These are phyloP conservation scores for Plectrocnemia conspersa DNA, from an alignment of 1,140 invertebrate species.

Conservation along the genomic window DNA sequence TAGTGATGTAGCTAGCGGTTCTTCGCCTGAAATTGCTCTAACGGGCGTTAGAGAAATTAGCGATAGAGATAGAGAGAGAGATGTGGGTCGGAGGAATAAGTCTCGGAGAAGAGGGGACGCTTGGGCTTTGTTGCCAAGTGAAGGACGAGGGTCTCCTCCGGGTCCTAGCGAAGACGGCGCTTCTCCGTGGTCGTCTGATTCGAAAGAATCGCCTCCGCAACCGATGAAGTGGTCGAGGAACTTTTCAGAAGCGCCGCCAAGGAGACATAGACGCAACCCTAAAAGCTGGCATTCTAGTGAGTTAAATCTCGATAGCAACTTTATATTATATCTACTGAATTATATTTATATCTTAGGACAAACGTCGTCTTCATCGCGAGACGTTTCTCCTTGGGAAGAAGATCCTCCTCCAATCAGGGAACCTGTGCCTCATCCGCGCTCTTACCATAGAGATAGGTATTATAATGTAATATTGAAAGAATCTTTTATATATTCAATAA, in stretches of 20 bases:
- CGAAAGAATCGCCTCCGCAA: slow-evolving; percentile 53
- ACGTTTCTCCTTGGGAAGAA: slow-evolving; percentile 68
- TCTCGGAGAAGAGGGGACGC: slow-evolving; percentile 35
- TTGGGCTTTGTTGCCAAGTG: slow-evolving; percentile 38
- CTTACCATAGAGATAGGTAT: slow-evolving; percentile 33
- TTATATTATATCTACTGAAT: slow-evolving; percentile 17
- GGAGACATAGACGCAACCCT: slow-evolving; percentile 32
- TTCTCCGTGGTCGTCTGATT: slow-evolving; percentile 73
- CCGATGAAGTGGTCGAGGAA: slow-evolving; percentile 21
- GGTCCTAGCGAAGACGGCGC: slow-evolving; percentile 52
- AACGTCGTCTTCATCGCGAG: slow-evolving; percentile 62
- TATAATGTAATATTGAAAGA: background rate
- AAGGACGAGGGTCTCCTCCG: slow-evolving; percentile 38
- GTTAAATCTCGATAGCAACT: slow-evolving; percentile 36
- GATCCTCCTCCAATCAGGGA: slow-evolving; percentile 46
- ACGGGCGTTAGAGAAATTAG: slow-evolving; percentile 44
- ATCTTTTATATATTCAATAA: background rate
- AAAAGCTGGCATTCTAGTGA: slow-evolving; percentile 29
- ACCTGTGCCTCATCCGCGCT: slow-evolving; percentile 22
- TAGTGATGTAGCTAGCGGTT: slow-evolving; percentile 56
- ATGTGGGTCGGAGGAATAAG: slow-evolving; percentile 24
- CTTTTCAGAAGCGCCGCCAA: slow-evolving; percentile 17
- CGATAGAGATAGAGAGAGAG: slow-evolving; percentile 19
- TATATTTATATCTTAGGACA: slow-evolving; percentile 44
- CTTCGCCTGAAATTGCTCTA: slow-evolving; percentile 54